A percentile compares a stretch with the other conserved stretches of the same genome.
These are phyloP conservation scores for Panagrolaimus sp. DNA, from an alignment of 1,140 invertebrate genomes.

Conservation along the genomic window DNA sequence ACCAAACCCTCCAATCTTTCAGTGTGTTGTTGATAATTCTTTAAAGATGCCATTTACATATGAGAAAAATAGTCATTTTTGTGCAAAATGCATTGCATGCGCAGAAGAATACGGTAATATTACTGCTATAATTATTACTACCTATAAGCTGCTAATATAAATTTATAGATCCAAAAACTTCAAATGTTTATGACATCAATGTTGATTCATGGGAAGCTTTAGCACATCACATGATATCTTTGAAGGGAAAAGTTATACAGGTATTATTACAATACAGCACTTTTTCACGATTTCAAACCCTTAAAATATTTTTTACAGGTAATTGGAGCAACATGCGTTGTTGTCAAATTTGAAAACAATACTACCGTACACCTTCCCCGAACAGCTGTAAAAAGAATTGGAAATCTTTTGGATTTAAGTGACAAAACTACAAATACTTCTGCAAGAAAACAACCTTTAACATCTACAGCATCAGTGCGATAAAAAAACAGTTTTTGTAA, in stretches of 20 bases:
- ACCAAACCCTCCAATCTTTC: background rate
- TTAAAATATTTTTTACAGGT: background rate
- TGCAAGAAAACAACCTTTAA: background rate
- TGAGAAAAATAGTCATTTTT: conserved; percentile 23
- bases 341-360: conserved; percentile 1
- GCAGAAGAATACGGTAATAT: background rate
- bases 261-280: too few species aligned
- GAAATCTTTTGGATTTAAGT: background rate
- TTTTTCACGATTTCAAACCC: too few species aligned
- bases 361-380: conserved; percentile 2
- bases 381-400: background rate
- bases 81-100: conserved; percentile 20
- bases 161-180: background rate
- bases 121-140: too few species aligned
- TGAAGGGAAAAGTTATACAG: background rate
- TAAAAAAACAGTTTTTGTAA: background rate
- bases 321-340: background rate
- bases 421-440: background rate
- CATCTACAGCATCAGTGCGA: background rate
- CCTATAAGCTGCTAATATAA: too few species aligned
- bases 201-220: background rate
- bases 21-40: conserved; percentile 23
- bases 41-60: conserved; percentile 22
- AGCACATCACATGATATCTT: background rate
- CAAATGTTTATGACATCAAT: background rate